Evolutionary conservation across 92 coral and sea anemone genomes (phyloP).

Genomic region (Muricea muricata): DNA sequence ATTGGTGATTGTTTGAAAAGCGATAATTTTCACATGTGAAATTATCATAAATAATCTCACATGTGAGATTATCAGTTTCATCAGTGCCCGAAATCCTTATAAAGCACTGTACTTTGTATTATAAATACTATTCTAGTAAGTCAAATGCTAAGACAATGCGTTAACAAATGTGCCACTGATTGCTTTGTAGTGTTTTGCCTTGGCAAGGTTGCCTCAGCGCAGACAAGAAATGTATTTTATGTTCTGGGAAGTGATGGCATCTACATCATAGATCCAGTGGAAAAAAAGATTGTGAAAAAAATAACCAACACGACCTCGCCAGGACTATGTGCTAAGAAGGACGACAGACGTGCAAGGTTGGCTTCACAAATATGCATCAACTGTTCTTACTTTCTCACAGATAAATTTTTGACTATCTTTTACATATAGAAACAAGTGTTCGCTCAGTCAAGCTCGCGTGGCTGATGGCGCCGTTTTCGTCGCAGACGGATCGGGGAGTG

Average conservation of each 20-base stretch:
- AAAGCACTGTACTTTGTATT: no score
- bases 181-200: not conserved
- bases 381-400: no score
- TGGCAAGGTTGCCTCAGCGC: not conserved
- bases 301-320: constrained; percentile 44
- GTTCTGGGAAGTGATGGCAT: constrained; percentile 58
- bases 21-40: no score
- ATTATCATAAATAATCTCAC: no score
- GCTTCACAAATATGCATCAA: no score
- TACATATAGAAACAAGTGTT: constrained; percentile 48
- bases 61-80: no score
- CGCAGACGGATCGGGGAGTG: constrained; percentile 53
- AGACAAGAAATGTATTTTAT: constrained; percentile 18
- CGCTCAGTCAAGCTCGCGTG: constrained; percentile 32
- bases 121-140: no score
- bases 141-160: no score
- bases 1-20: no score
- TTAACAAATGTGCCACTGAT: no score
- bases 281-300: constrained; percentile 10
- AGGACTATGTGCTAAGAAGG: constrained; percentile 54
- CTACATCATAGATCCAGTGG: constrained; percentile 56
- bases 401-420: no score
- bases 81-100: no score
- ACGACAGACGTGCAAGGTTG: constrained; percentile 45
- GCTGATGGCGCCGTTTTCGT: constrained; percentile 53